These are phyloP conservation scores for Phoebastria nigripes DNA, from an alignment of 2,797 vertebrate genomes.

Conservation along the genomic window DNA sequence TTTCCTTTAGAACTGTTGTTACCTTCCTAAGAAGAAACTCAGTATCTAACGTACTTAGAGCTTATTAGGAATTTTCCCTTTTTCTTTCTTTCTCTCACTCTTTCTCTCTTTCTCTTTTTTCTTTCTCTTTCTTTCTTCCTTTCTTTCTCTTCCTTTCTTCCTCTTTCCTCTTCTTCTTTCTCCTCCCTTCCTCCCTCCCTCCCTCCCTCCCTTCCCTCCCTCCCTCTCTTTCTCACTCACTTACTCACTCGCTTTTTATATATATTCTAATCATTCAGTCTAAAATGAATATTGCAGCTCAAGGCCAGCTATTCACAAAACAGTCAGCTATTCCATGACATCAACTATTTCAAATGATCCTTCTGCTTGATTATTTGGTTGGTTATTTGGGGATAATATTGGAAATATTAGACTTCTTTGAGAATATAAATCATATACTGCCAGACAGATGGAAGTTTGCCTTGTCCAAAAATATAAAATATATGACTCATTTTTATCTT, in stretches of 20 bases:
- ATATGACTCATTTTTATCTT: slow-evolving; percentile 80
- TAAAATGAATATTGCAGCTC: slow-evolving; percentile 17
- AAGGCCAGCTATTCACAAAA: neutral
- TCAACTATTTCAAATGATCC: slow-evolving; percentile 67
- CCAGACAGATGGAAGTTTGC: slow-evolving; percentile 67
- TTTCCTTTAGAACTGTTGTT: neutral
- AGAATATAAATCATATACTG: slow-evolving; percentile 59
- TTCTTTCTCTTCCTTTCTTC: neutral
- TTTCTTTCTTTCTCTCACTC: neutral
- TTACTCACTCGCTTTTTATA: neutral
- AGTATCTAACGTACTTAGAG: neutral
- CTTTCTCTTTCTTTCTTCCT: neutral
- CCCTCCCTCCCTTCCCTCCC: no score
- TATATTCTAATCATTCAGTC: neutral
- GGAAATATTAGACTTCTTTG: slow-evolving; percentile 73
- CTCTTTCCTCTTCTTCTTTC: no score
- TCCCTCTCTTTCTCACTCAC: accelerated
- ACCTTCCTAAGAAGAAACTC: neutral
- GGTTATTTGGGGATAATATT: slow-evolving; percentile 71
- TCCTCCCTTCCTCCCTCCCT: no score
- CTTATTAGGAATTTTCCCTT: neutral
- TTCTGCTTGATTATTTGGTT: slow-evolving; percentile 63
- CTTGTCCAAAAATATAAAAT: slow-evolving; percentile 75
- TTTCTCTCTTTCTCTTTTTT: no score
- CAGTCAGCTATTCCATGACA: slow-evolving; percentile 60